These are phyloP conservation scores for Mayetiola destructor DNA, from an alignment of 2,888 invertebrate genomes.

Conservation along the genomic window DNA sequence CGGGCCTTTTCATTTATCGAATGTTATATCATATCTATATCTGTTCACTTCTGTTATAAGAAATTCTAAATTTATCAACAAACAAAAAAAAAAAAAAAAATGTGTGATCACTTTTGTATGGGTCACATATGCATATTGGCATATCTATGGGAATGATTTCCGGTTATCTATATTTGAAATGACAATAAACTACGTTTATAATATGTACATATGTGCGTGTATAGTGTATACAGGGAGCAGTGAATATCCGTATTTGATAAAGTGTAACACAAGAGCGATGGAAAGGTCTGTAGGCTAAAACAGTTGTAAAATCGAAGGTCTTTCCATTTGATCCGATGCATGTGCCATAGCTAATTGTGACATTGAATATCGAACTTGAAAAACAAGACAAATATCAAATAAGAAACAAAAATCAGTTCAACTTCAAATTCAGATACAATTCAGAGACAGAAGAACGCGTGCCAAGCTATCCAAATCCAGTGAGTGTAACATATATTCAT, in stretches of 20 bases:
- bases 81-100: no score
- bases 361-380: conserved; percentile 1
- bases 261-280: no score
- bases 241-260: no score
- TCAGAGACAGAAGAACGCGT: conserved; percentile 7
- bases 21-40: no score
- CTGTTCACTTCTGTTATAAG: no score
- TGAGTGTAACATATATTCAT: conserved; percentile 11
- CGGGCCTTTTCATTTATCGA: no score
- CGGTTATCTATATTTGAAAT: no score
- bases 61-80: no score
- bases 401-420: neutral
- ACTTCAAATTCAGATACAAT: neutral
- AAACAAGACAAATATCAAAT: neutral
- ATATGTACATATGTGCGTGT: neutral
- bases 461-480: neutral
- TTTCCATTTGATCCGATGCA: conserved; percentile 4
- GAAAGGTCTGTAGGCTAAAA: conserved; percentile 1
- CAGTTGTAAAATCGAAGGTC: neutral
- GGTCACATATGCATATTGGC: no score
- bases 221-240: neutral
- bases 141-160: no score
- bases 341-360: conserved; percentile 9
- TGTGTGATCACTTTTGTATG: no score
- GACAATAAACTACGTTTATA: no score